These are phyloP conservation scores for Pteria penguin DNA, from an alignment of 2,888 invertebrate genomes.

Conservation along the genomic window DNA sequence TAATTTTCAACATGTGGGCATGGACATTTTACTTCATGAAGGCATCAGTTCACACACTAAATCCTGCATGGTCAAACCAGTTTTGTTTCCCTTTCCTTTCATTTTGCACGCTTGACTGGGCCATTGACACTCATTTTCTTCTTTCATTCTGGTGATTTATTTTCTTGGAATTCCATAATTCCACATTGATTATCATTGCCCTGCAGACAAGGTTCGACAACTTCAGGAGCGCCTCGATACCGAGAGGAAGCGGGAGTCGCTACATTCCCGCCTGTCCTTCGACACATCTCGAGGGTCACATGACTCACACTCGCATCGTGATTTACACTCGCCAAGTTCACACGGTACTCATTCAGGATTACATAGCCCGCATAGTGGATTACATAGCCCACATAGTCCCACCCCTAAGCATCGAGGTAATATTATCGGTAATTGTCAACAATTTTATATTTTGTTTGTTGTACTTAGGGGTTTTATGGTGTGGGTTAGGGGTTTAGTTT, in stretches of 20 bases:
- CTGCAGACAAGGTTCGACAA: conserved; percentile 45
- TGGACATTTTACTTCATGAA: too few species aligned
- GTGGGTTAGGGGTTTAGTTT: background rate
- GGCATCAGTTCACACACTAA: too few species aligned
- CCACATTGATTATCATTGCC: conserved; percentile 23
- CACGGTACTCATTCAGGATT: conserved; percentile 31
- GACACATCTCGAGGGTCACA: conserved; percentile 11
- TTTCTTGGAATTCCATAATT: background rate
- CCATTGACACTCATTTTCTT: background rate
- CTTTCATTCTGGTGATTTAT: background rate
- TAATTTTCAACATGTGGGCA: too few species aligned
- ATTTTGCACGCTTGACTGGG: background rate
- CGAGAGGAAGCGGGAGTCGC: conserved; percentile 25
- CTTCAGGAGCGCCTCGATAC: conserved; percentile 42
- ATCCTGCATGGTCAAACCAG: background rate
- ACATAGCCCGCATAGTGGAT: conserved; percentile 28
- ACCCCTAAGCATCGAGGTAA: conserved; percentile 45
- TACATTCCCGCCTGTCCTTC: conserved; percentile 31
- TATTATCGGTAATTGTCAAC: conserved; percentile 41
- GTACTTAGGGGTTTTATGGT: background rate
- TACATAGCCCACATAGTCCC: conserved; percentile 21
- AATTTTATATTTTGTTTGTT: conserved; percentile 14
- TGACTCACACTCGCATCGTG: background rate
- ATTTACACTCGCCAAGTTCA: conserved; percentile 8
- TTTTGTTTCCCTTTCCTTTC: background rate